These are phyloP conservation scores for Malurus splendens DNA, from an alignment of 2,797 vertebrate genomes.

Conservation along the genomic window DNA sequence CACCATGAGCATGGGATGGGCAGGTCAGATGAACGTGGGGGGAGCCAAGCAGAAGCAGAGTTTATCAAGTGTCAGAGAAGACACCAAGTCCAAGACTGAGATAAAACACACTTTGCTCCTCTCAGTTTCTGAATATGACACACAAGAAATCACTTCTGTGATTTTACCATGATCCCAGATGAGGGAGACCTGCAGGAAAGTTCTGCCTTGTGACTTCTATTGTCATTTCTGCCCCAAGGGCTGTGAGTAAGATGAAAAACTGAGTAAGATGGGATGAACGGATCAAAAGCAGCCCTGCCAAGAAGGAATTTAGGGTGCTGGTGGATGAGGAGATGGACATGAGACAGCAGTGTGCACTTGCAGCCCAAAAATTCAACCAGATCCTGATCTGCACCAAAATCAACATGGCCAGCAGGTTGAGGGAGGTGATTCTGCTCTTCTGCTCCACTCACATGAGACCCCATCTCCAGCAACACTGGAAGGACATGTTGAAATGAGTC, in stretches of 20 bases:
- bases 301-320: neutral
- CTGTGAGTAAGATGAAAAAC: neutral
- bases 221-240: neutral
- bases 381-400: neutral
- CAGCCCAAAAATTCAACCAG: neutral
- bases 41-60: neutral
- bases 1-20: neutral
- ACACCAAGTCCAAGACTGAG: neutral
- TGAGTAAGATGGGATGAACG: neutral
- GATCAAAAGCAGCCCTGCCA: fast-evolving
- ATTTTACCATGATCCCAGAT: neutral
- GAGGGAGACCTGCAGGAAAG: neutral
- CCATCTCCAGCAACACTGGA: neutral
- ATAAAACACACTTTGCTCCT: neutral
- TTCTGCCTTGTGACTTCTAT: neutral
- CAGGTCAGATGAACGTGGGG: neutral
- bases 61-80: neutral
- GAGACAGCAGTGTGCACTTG: neutral
- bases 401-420: neutral
- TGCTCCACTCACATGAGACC: neutral
- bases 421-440: neutral
- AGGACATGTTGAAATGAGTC: fast-evolving
- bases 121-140: neutral
- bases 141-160: neutral
- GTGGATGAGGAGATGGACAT: neutral